These are phyloP conservation scores for Nebria brevicollis DNA, from an alignment of 2,888 invertebrate genomes.

Conservation along the genomic window DNA sequence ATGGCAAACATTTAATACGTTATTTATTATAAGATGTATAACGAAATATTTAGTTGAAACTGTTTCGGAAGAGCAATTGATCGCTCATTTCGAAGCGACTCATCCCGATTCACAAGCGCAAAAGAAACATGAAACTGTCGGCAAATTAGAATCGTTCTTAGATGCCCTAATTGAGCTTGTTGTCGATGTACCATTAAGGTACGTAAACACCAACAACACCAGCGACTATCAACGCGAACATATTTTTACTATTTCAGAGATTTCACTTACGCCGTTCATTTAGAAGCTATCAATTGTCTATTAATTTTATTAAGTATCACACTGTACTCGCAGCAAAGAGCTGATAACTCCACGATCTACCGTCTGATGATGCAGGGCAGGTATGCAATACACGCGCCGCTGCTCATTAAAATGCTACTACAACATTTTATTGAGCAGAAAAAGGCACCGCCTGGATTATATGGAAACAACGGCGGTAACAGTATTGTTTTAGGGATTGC, in stretches of 20 bases:
- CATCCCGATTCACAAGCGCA: slow-evolving; percentile 55
- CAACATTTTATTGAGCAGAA: slow-evolving; percentile 77
- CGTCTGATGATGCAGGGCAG: slow-evolving; percentile 75
- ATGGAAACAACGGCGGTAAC: slow-evolving; percentile 72
- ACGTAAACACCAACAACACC: slow-evolving; percentile 57
- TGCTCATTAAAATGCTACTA: slow-evolving; percentile 82
- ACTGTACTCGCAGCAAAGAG: slow-evolving; percentile 73
- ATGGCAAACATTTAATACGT: slow-evolving; percentile 94
- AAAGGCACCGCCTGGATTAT: slow-evolving; percentile 76
- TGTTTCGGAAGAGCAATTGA: slow-evolving; percentile 86
- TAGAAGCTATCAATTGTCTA: slow-evolving; percentile 89
- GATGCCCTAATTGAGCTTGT: slow-evolving; percentile 81
- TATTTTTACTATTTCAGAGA: slow-evolving; percentile 66
- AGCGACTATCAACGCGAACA: background rate
- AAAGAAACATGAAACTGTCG: slow-evolving; percentile 54
- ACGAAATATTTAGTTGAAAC: slow-evolving; percentile 91
- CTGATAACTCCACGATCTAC: slow-evolving; percentile 78
- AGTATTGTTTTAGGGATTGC: slow-evolving; percentile 85
- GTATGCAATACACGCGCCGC: slow-evolving; percentile 78
- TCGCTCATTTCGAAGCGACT: slow-evolving; percentile 80
- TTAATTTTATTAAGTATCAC: slow-evolving; percentile 90
- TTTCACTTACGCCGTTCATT: slow-evolving; percentile 84
- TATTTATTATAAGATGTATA: slow-evolving; percentile 88
- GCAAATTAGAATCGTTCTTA: slow-evolving; percentile 76
- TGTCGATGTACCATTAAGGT: slow-evolving; percentile 85